Evolutionary conservation across 2,113 vertebrate species (phyloP).

Genomic region (Rhabdornis inornatus): DNA sequence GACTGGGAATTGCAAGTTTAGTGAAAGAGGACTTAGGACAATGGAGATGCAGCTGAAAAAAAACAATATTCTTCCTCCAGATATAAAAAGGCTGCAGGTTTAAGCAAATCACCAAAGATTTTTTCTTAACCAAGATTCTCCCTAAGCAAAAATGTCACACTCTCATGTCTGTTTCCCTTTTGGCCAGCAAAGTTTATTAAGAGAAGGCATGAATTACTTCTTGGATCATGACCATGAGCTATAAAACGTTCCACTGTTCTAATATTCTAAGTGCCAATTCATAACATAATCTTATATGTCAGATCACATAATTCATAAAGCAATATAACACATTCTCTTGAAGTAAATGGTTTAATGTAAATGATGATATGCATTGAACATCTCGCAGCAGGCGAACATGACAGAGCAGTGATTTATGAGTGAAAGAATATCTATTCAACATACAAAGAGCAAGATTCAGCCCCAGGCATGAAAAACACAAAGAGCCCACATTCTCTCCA

Average conservation of each 20-base stretch:
- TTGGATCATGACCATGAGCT: slow-evolving; percentile 28
- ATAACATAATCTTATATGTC: slow-evolving; percentile 48
- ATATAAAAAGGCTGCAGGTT: not conserved
- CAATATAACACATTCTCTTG: slow-evolving; percentile 26
- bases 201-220: not conserved
- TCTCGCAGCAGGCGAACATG: not conserved
- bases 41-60: not conserved
- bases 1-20: not conserved
- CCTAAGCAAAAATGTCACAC: not conserved
- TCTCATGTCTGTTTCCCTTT: not conserved
- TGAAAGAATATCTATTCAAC: not conserved
- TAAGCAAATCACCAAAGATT: not conserved
- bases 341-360: slow-evolving; percentile 57
- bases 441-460: not conserved
- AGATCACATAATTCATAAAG: slow-evolving; percentile 55
- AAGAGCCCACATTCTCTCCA: not conserved
- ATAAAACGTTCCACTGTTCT: slow-evolving; percentile 36
- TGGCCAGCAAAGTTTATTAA: slow-evolving; percentile 19
- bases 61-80: not conserved
- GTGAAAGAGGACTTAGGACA: not conserved
- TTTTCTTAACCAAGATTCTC: not conserved
- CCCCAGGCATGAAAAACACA: not conserved
- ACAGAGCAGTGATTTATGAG: slow-evolving; percentile 34
- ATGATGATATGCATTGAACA: slow-evolving; percentile 30
- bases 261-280: slow-evolving; percentile 52